Percentiles rank a stretch among this genome's conserved stretches.
These are phyloP conservation scores for Entelurus aequoreus DNA, from an alignment of 2,113 vertebrate species.

Conservation along the genomic window DNA sequence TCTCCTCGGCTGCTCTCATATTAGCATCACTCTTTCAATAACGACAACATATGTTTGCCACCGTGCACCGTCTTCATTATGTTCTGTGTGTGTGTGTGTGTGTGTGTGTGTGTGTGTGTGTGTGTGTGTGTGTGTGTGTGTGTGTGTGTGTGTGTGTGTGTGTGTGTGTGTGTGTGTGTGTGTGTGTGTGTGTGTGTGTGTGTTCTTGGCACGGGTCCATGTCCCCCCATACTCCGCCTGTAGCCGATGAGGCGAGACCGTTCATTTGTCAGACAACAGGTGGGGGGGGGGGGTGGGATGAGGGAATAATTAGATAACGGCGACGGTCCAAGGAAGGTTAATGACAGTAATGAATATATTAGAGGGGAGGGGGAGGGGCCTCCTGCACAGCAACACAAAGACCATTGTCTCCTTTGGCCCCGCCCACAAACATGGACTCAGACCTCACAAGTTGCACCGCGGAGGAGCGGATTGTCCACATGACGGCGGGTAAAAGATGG, in stretches of 20 bases:
- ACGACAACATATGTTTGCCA: conserved; percentile 52
- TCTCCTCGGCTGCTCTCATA: conserved; percentile 24
- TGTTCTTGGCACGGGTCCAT: conserved; percentile 44
- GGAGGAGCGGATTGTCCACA: no score
- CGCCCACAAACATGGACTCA: no score
- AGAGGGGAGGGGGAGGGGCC: conserved; percentile 36
- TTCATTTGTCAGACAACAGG: conserved; percentile 74
- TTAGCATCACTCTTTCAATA: conserved; percentile 41
- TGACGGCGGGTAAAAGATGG: no score
- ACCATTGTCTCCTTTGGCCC: background rate
- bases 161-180: conserved; percentile 5
- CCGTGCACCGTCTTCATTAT: conserved; percentile 13
- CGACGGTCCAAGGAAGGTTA: conserved; percentile 65
- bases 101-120: conserved; percentile 14
- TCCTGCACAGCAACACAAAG: background rate
- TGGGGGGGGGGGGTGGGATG: conserved; percentile 40
- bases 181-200: conserved; percentile 19
- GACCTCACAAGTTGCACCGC: no score
- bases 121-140: conserved; percentile 2
- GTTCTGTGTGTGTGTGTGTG: conserved; percentile 14
- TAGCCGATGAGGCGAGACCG: conserved; percentile 70
- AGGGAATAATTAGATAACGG: conserved; percentile 69
- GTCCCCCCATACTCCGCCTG: no score
- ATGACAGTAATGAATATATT: conserved; percentile 73
- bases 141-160: conserved; percentile 6